These are phyloP conservation scores for Drosophila orosa DNA, from an alignment of 1,140 invertebrate genomes.

Conservation along the genomic window DNA sequence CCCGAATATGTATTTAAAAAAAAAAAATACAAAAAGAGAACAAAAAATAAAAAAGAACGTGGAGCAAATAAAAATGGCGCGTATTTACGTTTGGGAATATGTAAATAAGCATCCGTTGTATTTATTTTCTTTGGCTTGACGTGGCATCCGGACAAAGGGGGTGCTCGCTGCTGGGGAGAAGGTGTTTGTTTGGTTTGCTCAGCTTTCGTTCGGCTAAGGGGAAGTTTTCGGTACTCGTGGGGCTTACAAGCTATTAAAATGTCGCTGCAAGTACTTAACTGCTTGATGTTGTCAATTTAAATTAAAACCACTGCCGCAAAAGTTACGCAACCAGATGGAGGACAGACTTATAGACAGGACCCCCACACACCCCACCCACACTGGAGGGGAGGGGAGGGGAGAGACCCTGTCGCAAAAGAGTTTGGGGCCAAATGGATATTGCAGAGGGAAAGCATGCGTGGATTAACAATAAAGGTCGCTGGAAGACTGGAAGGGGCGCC, in stretches of 20 bases:
- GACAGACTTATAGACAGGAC: conserved; percentile 50
- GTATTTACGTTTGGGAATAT: conserved; percentile 83
- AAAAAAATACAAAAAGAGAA: conserved; percentile 14
- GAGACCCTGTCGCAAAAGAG: conserved; percentile 4
- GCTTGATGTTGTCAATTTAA: conserved; percentile 83
- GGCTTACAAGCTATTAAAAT: conserved; percentile 83
- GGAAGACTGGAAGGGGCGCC: conserved; percentile 7
- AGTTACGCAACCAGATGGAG: conserved; percentile 59
- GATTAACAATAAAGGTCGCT: conserved; percentile 54
- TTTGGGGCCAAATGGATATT: conserved; percentile 70
- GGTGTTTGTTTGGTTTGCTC: conserved; percentile 48
- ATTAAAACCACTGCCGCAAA: conserved; percentile 80
- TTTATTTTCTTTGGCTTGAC: conserved; percentile 75
- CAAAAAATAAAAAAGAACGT: conserved; percentile 47
- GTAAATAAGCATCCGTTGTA: conserved; percentile 80
- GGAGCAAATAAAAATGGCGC: conserved; percentile 77
- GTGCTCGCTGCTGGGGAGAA: conserved; percentile 14
- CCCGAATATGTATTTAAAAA: conserved; percentile 61
- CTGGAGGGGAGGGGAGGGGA: neutral
- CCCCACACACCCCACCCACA: conserved; percentile 2
- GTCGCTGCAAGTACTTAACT: conserved; percentile 82
- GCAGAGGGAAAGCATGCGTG: conserved; percentile 63
- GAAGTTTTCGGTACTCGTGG: conserved; percentile 67
- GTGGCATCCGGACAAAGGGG: conserved; percentile 53
- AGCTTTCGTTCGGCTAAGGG: conserved; percentile 29